These are phyloP conservation scores for Mystacides longicornis DNA, from an alignment of 2,888 invertebrate genomes.

Conservation along the genomic window DNA sequence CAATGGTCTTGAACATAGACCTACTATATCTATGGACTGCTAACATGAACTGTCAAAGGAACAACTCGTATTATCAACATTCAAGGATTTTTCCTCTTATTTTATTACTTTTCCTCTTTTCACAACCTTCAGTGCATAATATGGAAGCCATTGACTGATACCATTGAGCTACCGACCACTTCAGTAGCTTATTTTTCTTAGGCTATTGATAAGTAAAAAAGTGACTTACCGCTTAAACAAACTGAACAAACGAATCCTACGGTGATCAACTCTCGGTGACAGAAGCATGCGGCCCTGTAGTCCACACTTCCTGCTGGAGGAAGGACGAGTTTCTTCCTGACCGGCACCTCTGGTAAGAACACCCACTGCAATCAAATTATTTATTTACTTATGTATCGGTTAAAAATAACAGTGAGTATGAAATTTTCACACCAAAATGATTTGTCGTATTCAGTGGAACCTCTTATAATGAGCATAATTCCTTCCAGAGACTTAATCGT, in stretches of 20 bases:
- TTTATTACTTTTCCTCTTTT: too few relatives aligned
- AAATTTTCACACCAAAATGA: neutral
- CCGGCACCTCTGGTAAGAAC: slow-evolving; percentile 78
- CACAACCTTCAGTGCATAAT: too few relatives aligned
- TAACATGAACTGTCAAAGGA: too few relatives aligned
- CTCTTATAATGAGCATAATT: too few relatives aligned
- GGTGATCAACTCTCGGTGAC: slow-evolving; percentile 90
- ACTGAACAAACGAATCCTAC: slow-evolving; percentile 97
- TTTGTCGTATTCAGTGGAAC: too few relatives aligned
- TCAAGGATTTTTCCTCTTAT: too few relatives aligned
- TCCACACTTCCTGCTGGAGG: slow-evolving; percentile 90
- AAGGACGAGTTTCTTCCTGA: slow-evolving; percentile 73
- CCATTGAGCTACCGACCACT: neutral
- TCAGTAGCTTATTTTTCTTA: neutral
- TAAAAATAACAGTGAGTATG: neutral
- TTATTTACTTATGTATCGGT: neutral
- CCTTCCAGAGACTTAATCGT: too few relatives aligned
- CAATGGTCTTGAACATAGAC: too few relatives aligned
- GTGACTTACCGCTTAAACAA: slow-evolving; percentile 78
- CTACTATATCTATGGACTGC: too few relatives aligned
- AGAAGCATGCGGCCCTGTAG: slow-evolving; percentile 96
- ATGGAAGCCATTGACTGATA: too few relatives aligned
- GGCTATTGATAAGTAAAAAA: neutral
- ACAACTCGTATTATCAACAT: too few relatives aligned
- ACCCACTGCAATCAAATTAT: slow-evolving; percentile 67